Evolutionary conservation across 2,888 invertebrate genomes (phyloP), one percentile per base, ranked within the genome.

Genomic region (Trachelus iudaicus): DNA sequence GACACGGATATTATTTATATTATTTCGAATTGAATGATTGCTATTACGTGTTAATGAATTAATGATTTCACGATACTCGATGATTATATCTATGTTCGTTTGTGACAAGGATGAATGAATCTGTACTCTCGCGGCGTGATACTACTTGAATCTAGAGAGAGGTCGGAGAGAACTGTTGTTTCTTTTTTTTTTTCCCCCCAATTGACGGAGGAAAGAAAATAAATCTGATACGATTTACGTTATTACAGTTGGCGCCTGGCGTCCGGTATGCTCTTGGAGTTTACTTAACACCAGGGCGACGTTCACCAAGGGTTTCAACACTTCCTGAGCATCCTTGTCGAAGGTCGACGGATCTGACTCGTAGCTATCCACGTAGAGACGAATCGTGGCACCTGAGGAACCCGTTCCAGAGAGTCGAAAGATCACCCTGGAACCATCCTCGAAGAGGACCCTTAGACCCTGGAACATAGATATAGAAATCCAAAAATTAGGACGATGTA

Each of bases 391-490:
- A 0, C 99, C 99, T 69, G 97, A 96, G 90, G 99, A 99, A 82
- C 99, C 99, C 0, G 99, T 99, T 33, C 99, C 99, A 89, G 99
- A 99, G 80, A 99, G 94, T 73, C 99, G 95, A 92, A 97, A 95
- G 80, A 99, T 96, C 83, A 99, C 94, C 74, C 99, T 94, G 0
- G 99, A 98, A 1, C 98, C 98, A 91, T 99, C 98, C 84, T 95
- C 95, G 91, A 99, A 99, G 74, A 99, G 94, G 75, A 99, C 95
- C 83, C 99, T 94, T 34, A 99, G 93, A 76, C 99, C 99, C 96
- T 98, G 92, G 87, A 84, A 79, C 80, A 82, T 81, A 85, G 77
- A 73, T 15, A 15, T 15, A 71, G 4, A 69, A 12, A 15, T 76
- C 69, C n/a, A 75, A 15, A 31, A 34, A 31, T 69, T 34, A 56